phyloP scores from a whole-genome alignment of 2,113 vertebrate species.

The Tauraco erythrolophus region DNA sequence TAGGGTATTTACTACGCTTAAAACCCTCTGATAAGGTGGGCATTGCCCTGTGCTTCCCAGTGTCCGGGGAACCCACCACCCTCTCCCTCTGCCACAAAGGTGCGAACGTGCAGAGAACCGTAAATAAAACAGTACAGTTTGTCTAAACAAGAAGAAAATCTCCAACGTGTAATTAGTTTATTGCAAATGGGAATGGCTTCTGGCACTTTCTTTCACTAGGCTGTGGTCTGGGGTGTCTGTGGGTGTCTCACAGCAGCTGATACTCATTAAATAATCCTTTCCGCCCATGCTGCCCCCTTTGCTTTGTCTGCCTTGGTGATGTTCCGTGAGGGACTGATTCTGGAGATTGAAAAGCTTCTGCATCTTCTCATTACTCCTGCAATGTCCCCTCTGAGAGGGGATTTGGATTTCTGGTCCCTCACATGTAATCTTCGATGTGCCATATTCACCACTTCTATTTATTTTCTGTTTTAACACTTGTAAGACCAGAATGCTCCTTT shows the following conservation, averaged over 20 bases:
- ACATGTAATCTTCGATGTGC: not conserved
- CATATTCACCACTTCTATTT: slow-evolving; percentile 13
- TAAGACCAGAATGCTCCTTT: slow-evolving; percentile 3
- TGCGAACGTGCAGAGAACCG: not conserved
- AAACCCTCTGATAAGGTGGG: not conserved
- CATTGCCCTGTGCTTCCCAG: not conserved
- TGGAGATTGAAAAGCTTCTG: slow-evolving; percentile 46
- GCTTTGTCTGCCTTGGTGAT: not conserved
- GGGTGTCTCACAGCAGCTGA: not conserved
- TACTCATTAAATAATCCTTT: slow-evolving; percentile 60
- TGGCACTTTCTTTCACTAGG: not conserved
- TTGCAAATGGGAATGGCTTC: not conserved
- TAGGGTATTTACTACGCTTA: accelerated
- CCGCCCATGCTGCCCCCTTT: not conserved
- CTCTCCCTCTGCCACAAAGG: not conserved
- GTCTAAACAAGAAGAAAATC: not conserved
- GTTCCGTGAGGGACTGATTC: slow-evolving; percentile 29
- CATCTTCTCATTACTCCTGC: slow-evolving; percentile 47
- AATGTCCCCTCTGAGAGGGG: slow-evolving; percentile 42
- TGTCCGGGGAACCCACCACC: accelerated
- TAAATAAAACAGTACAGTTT: not conserved
- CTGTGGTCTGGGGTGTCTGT: not conserved
- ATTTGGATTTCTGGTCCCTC: slow-evolving; percentile 28
- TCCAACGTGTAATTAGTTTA: not conserved
- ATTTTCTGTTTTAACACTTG: slow-evolving; percentile 21